A percentile compares a stretch with the other conserved stretches of the same genome.
Conservation (phyloP, 2,113 vertebrate species). For the Colinus virginianus region DNA sequence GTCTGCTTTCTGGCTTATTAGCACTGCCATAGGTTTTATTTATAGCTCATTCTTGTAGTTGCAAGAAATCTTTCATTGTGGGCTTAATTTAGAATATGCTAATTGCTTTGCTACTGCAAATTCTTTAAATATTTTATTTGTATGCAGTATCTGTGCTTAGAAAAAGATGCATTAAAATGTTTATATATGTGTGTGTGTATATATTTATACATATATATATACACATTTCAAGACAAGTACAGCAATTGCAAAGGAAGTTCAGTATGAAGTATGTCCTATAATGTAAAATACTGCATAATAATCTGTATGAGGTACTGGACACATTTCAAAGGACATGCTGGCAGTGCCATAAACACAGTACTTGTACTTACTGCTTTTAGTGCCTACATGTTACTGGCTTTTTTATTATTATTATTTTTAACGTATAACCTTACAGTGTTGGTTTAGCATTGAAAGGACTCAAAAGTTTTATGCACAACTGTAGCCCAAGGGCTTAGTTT, state of each 20-base stretch:
- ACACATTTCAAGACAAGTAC: background rate
- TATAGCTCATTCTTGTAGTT: conserved; percentile 58
- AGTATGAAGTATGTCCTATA: background rate
- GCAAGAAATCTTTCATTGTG: conserved; percentile 53
- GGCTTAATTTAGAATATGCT: conserved; percentile 55
- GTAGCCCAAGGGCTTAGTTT: background rate
- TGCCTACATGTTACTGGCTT: conserved; percentile 5
- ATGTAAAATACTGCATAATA: background rate
- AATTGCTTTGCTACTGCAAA: conserved; percentile 53
- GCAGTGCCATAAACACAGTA: background rate
- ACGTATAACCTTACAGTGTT: background rate
- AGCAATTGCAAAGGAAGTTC: background rate
- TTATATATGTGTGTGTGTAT: background rate
- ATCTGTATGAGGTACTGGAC: background rate
- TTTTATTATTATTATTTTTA: background rate
- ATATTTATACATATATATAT: background rate
- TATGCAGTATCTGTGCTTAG: conserved; percentile 20
- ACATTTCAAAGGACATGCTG: fast-evolving
- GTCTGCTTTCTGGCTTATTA: conserved; percentile 72
- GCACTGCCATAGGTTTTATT: conserved; percentile 45
- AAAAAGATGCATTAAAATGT: background rate
- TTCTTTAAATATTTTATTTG: conserved; percentile 26
- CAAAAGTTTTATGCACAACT: background rate
- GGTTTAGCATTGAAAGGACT: background rate
- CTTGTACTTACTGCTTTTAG: background rate